phyloP scores from a whole-genome alignment of 2,797 vertebrate genomes.

The Cottoperca gobio region DNA sequence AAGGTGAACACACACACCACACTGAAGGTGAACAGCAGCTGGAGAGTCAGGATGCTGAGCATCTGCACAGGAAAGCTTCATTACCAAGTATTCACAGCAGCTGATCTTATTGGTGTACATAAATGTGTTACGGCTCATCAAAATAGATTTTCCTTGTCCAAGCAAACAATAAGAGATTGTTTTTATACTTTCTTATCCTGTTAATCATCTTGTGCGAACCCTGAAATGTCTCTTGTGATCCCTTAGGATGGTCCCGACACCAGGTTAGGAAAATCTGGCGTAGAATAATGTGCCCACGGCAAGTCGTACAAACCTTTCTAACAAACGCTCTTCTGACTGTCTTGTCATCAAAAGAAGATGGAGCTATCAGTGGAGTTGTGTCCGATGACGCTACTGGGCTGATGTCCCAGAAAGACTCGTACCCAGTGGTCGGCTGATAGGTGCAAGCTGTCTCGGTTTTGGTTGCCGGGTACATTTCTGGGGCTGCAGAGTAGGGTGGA shows the following conservation, averaged over 20 bases:
- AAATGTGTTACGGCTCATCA: neutral
- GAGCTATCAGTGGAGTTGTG: neutral
- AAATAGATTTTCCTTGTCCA: neutral
- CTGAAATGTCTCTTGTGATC: neutral
- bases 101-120: neutral
- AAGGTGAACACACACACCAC: constrained; percentile 93
- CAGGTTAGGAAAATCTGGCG: neutral
- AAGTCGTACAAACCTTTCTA: constrained; percentile 70
- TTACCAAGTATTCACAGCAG: neutral
- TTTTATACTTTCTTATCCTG: too few relatives aligned
- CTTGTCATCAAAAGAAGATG: constrained; percentile 56
- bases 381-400: constrained; percentile 6
- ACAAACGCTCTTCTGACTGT: constrained; percentile 69
- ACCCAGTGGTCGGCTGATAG: neutral
- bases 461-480: neutral
- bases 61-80: constrained; percentile 78
- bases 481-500: constrained; percentile 51
- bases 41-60: constrained; percentile 90
- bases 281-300: neutral
- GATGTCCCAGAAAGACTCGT: constrained; percentile 28
- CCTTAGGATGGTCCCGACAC: neutral
- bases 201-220: neutral
- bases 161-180: too few relatives aligned
- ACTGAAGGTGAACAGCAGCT: constrained; percentile 90
- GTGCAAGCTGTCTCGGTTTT: neutral